Evolutionary conservation across 2,888 invertebrate genomes (phyloP), one percentile per base, ranked within the genome.

Genomic region (Pammene fasciana): DNA sequence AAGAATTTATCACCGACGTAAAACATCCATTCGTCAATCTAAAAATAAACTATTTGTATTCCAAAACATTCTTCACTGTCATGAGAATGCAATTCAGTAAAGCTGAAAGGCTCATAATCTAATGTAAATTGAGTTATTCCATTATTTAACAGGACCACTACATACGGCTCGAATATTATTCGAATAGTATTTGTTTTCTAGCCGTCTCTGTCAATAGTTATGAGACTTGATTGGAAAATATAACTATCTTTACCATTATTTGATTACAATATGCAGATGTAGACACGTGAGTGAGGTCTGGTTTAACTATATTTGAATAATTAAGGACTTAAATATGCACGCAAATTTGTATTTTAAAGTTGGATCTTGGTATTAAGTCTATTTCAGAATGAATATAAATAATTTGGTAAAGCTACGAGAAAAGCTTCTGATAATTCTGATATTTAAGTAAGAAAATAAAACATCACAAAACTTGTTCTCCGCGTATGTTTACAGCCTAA

Each of bases 141-240:
- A 61, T 9, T 60, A 61, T n/a, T 54, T 36, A 18, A 41, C 56
- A 56, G 34, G 6, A 54, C 8, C 11, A 54, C 8, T 16, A 43
- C 48, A n/a, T 57, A 26, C 36, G 0, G n/a, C 18, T n/a, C 14
- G 26, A 26, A 26, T 43, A n/a, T n/a, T n/a, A n/a, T n/a, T n/a
- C n/a, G n/a, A n/a, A n/a, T n/a, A n/a, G 46, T 43, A 57, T 50
- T 50, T 43, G 16, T 45, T 50, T 43, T 8, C 11, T 18, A 13
- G 34, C 16, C 34, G 34, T 18, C 34, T 52, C 10, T 52, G 18
- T 57, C 57, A 18, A 45, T 46, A 80, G 74, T 80, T 81, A 82
- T 77, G 75, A 75, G 72, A 72, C 71, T 75, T 87, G 83, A 86
- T 87, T 85, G 82, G 83, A 85, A 86, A 82, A 86, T 86, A 84